phyloP scores from a whole-genome alignment of 1,140 invertebrate species.

The Proales similis region DNA sequence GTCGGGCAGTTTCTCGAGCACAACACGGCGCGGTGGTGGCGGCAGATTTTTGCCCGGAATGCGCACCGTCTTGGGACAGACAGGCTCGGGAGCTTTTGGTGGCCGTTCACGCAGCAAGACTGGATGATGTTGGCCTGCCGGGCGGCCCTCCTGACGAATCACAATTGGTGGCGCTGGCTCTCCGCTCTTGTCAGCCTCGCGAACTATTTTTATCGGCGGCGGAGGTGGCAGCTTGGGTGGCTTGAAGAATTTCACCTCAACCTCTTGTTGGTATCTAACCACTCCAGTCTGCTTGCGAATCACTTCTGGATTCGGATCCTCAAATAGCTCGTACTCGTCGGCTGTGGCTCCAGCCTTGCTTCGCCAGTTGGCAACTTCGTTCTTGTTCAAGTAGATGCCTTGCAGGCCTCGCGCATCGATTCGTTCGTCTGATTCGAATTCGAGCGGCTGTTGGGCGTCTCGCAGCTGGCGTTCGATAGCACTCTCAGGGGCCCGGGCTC shows the following conservation, averaged over 20 bases:
- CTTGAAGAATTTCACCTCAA: slow-evolving; percentile 30
- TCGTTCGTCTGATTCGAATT: too few species aligned
- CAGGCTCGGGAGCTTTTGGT: neutral
- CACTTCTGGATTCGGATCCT: slow-evolving; percentile 37
- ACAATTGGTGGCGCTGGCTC: slow-evolving; percentile 28
- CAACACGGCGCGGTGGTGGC: slow-evolving; percentile 25
- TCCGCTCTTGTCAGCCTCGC: neutral
- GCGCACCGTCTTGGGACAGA: neutral
- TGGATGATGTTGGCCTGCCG: slow-evolving; percentile 14
- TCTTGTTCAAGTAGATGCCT: slow-evolving; percentile 23
- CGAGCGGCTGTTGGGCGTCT: too few species aligned
- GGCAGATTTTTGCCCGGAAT: slow-evolving; percentile 26
- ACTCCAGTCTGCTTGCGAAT: neutral
- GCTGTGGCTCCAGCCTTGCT: too few species aligned
- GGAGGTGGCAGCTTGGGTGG: slow-evolving; percentile 21
- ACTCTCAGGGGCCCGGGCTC: too few species aligned
- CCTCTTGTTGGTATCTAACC: slow-evolving; percentile 19
- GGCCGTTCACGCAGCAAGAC: slow-evolving; percentile 19
- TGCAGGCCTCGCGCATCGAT: too few species aligned
- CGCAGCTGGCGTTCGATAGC: too few species aligned
- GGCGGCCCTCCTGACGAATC: neutral
- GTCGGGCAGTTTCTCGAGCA: slow-evolving; percentile 20
- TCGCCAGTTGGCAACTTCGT: slow-evolving; percentile 24
- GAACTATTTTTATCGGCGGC: slow-evolving; percentile 4
- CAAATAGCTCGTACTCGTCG: slow-evolving; percentile 28